These are phyloP conservation scores for Sciurus niger DNA, from an alignment of 2,113 vertebrate species.

Conservation along the genomic window DNA sequence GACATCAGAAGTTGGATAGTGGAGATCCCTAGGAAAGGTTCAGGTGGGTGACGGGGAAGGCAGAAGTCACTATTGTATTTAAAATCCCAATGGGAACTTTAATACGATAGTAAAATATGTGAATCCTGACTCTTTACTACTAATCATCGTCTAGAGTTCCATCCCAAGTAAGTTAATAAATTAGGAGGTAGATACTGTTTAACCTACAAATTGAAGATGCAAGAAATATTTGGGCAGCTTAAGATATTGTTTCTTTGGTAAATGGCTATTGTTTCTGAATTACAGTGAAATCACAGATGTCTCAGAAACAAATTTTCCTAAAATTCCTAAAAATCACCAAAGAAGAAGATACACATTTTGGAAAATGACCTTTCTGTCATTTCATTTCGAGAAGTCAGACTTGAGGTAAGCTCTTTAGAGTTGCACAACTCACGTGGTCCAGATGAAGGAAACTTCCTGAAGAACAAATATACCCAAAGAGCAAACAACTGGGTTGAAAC, in stretches of 20 bases:
- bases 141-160: neutral
- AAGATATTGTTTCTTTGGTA: neutral
- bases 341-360: neutral
- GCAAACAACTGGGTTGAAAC: neutral
- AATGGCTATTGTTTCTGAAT: neutral
- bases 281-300: neutral
- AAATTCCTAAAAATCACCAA: neutral
- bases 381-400: neutral
- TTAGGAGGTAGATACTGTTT: conserved; percentile 56
- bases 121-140: conserved; percentile 21
- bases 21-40: neutral
- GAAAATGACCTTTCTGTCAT: neutral
- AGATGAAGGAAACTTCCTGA: neutral
- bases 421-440: neutral
- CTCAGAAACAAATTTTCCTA: neutral
- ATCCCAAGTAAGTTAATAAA: conserved; percentile 44
- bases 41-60: no score
- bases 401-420: neutral
- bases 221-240: neutral
- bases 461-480: neutral
- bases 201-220: conserved; percentile 2
- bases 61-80: neutral
- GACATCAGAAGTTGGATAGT: neutral
- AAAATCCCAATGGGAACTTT: neutral
- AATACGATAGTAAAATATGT: neutral